Conservation (phyloP, 2,797 vertebrate genomes). For the Aeoliscus strigatus region DNA sequence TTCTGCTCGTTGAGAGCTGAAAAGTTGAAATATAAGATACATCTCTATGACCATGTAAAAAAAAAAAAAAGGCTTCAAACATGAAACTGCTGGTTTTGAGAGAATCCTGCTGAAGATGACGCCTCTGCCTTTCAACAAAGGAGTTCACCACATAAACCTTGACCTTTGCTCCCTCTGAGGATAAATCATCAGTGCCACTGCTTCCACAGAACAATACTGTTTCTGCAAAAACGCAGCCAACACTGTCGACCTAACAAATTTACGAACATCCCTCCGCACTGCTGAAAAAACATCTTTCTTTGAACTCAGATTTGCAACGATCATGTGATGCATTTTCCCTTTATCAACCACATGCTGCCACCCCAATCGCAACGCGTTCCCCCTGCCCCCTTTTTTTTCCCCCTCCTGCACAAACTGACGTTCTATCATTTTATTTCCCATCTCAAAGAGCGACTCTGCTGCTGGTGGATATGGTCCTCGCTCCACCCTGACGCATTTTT, state of each 20-base stretch:
- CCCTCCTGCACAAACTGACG: slow-evolving; percentile 75
- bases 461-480: slow-evolving; percentile 82
- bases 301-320: slow-evolving; percentile 76
- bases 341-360: slow-evolving; percentile 51
- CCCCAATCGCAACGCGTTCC: slow-evolving; percentile 44
- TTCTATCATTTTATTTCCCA: slow-evolving; percentile 87
- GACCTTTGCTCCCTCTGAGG: slow-evolving; percentile 80
- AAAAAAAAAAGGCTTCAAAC: slow-evolving; percentile 16
- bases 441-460: slow-evolving; percentile 80
- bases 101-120: slow-evolving; percentile 71
- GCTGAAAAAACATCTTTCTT: slow-evolving; percentile 48
- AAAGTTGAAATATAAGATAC: background rate
- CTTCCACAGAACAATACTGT: slow-evolving; percentile 40
- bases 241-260: slow-evolving; percentile 18
- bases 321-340: slow-evolving; percentile 86
- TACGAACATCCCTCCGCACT: slow-evolving; percentile 13
- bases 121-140: slow-evolving; percentile 74
- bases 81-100: slow-evolving; percentile 46
- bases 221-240: slow-evolving; percentile 27
- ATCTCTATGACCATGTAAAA: background rate
- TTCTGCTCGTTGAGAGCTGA: background rate
- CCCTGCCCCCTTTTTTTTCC: slow-evolving; percentile 51
- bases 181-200: slow-evolving; percentile 57
- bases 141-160: slow-evolving; percentile 74
- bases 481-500: slow-evolving; percentile 82